Evolutionary conservation across 2,888 invertebrate species (phyloP), one percentile per base, ranked within the genome.

Genomic region (Patella depressa): DNA sequence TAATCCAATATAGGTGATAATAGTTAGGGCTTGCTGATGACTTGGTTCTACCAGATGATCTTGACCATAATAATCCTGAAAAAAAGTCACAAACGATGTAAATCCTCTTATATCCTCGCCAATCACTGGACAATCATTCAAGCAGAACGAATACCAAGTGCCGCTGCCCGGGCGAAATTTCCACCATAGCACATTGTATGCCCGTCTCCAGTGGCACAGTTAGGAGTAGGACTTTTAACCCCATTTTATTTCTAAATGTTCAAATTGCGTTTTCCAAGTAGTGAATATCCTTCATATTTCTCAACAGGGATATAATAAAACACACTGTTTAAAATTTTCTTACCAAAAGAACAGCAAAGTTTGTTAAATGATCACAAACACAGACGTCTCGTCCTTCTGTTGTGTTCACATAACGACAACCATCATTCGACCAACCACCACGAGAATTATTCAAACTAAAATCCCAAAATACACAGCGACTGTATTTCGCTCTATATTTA

Each of bases 1-100:
- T 3, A 93, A 89, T 29, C 93, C 93, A 15, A 91, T 81, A 45
- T 93, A 91, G 9, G 89, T 86, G 54, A 90, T 87, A 53, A 92
- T 85, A 29, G 90, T 91, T 11, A 93, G 86, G 19, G 90, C 88
- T 24, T 87, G 81, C 75, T 88, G 82, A 78, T 92, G 89, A 12
- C 74, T 77, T 2, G 82, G 82, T 12, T 80, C 76, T 1, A 85
- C 78, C 14, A 73, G 57, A 71, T 53, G 79, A 55, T 45, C 73
- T 59, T 53, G 81, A 72, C 57, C 84, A 70, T 74, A 79, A 74
- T 75, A 78, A 71, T 78, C 83, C 83, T 85, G 81, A 54, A 76
- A 79, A 3, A 54, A 45, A 9, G 45, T 45, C 45, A 45, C 0
- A 45, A 5, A 45, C 29, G 29, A 29, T 29, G 29, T 29, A 29